Evolutionary conservation across 2,888 invertebrate species (phyloP).

Genomic region (Hyposoter dolosus): DNA sequence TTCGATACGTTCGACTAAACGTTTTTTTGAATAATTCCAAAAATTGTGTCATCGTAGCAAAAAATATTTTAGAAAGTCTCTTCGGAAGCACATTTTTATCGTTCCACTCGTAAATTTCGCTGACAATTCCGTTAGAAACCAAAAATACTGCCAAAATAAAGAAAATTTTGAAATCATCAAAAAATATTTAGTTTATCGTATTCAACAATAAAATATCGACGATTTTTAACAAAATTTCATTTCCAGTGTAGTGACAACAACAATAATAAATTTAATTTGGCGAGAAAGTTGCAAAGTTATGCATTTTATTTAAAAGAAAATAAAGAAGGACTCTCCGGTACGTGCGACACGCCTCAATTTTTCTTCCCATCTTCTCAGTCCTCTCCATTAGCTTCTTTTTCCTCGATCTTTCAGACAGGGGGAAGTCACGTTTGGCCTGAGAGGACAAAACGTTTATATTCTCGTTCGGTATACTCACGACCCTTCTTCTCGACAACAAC

Average conservation of each 20-base stretch:
- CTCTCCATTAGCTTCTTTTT: constrained; percentile 1
- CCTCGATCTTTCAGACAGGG: constrained; percentile 13
- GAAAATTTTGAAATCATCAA: too few species aligned
- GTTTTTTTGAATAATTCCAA: too few species aligned
- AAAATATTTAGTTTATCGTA: too few species aligned
- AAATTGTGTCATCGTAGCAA: too few species aligned
- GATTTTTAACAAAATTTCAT: too few species aligned
- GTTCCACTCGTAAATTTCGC: too few species aligned
- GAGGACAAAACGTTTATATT: constrained; percentile 55
- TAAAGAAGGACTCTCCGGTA: background rate
- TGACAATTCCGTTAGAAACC: too few species aligned
- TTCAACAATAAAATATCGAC: too few species aligned
- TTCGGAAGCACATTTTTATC: too few species aligned
- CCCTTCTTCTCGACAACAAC: constrained; percentile 2
- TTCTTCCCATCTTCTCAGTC: constrained; percentile 1
- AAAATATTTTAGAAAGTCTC: too few species aligned
- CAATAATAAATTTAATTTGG: background rate
- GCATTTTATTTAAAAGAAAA: background rate
- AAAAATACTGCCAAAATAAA: too few species aligned
- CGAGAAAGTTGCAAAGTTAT: constrained; percentile 14
- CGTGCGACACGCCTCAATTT: constrained; percentile 7
- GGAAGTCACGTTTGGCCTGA: constrained; percentile 48
- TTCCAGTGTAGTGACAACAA: background rate
- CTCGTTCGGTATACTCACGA: constrained; percentile 35
- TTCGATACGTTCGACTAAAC: too few species aligned